Evolutionary conservation across 2,888 invertebrate genomes (phyloP), one percentile per base, ranked within the genome.

Genomic region (Saturnia japonica): DNA sequence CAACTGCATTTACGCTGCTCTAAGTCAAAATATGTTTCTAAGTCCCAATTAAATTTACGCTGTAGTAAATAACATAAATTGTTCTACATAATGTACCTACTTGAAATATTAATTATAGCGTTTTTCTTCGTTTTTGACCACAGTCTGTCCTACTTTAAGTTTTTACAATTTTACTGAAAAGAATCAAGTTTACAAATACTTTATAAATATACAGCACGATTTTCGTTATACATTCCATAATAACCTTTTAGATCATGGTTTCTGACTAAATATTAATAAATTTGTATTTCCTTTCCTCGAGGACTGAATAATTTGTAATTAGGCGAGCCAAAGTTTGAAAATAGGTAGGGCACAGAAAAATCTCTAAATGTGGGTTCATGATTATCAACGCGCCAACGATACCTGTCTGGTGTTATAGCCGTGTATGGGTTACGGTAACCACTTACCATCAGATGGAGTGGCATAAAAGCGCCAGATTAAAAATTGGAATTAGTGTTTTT

Each of bases 1-100:
- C 40, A 19, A 64, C 19, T 64, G 64, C n/a, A 64, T 64, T 64
- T 40, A 40, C n/a, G 40, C n/a, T 40, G 64, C 64, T n/a, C 9
- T 34, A 28, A 34, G 14, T 6, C 54, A 2, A 22, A n/a, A 9
- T 19, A 54, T 47, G 54, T 16, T 28, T 60, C 25, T 60, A 60
- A 60, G 9, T 0, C 14, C 11, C 19, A 28, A 28, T 28, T 14
- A 14, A 60, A 60, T 1, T 60, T 60, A 14, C 14, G 0, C 12
- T 28, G 28, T 14, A 16, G 14, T 60, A 25, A 14, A 28, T 16
- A 60, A 60, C 25, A 14, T 14, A 0, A 28, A 60, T 57, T 57
- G 25, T 57, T 51, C 57, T 22, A 57, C 9, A 57, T 57, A 57
- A 57, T 25, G 1, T 57, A 22, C 57, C 4, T 57, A 8, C 25